phyloP scores from a whole-genome alignment of 92 coral and sea anemone species.

The Parazoanthus atlanticus region DNA sequence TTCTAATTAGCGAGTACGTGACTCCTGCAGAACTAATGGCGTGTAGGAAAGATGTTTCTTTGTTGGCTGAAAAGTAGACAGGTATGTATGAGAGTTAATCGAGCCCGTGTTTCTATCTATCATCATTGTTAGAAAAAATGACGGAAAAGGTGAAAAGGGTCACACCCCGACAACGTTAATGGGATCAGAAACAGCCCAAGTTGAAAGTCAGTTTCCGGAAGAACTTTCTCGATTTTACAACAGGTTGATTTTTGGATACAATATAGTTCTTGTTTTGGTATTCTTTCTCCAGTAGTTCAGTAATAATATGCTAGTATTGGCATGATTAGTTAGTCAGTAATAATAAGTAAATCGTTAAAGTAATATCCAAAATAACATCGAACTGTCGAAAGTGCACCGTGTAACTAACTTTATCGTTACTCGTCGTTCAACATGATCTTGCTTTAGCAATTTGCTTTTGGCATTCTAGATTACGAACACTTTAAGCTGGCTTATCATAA shows the following conservation, averaged over 20 bases:
- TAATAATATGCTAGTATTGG: not conserved
- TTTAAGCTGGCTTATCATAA: too few relatives aligned
- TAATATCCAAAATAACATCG: not conserved
- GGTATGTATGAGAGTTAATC: not conserved
- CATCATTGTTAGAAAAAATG: too few relatives aligned
- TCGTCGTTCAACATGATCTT: too few relatives aligned
- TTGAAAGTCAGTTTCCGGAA: not conserved
- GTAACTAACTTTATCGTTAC: too few relatives aligned
- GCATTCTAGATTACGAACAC: too few relatives aligned
- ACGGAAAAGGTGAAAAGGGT: not conserved
- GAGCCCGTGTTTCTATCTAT: not conserved
- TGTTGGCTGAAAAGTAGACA: slow-evolving; percentile 21
- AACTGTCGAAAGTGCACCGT: too few relatives aligned
- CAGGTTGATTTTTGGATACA: not conserved
- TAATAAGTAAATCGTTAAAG: too few relatives aligned
- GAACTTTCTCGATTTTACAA: not conserved
- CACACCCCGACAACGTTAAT: not conserved
- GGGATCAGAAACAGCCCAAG: not conserved
- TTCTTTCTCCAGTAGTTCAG: too few relatives aligned
- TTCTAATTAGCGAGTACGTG: slow-evolving; percentile 26
- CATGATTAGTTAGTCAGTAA: not conserved
- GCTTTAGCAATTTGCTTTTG: too few relatives aligned
- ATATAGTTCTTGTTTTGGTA: not conserved
- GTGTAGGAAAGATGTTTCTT: slow-evolving; percentile 29
- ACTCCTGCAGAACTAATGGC: slow-evolving; percentile 41